These are phyloP conservation scores for Gymnoscopelus microlampas DNA, from an alignment of 2,797 vertebrate genomes.

Conservation along the genomic window DNA sequence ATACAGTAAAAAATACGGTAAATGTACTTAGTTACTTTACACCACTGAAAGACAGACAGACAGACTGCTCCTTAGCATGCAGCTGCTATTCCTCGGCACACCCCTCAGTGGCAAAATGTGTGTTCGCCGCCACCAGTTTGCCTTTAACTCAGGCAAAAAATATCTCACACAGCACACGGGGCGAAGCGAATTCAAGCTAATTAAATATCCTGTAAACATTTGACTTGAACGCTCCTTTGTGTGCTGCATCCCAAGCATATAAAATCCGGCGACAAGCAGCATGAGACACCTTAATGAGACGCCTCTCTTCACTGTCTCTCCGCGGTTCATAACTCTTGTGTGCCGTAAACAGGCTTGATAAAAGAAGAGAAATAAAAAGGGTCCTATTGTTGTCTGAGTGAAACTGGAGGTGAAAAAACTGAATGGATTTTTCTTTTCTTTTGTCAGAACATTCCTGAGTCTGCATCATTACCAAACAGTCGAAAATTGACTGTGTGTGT, in stretches of 20 bases:
- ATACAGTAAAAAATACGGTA: too few species aligned
- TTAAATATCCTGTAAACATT: conserved; percentile 31
- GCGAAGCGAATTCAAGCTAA: not conserved
- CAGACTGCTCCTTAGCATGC: too few species aligned
- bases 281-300: conserved; percentile 37
- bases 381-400: conserved; percentile 10
- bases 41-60: too few species aligned
- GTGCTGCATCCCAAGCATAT: conserved; percentile 24
- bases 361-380: not conserved
- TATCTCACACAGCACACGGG: not conserved
- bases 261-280: conserved; percentile 22
- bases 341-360: conserved; percentile 9
- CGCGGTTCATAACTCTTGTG: conserved; percentile 33
- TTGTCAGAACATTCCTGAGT: too few species aligned
- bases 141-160: not conserved
- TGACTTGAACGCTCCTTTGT: conserved; percentile 32
- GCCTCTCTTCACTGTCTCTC: conserved; percentile 30
- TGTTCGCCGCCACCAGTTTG: not conserved
- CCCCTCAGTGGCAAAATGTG: not conserved
- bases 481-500: too few species aligned
- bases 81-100: conserved; percentile 1
- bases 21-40: too few species aligned
- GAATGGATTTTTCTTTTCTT: too few species aligned
- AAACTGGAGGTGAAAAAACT: conserved; percentile 2
- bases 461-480: too few species aligned